Conservation (phyloP, 2,797 vertebrate species). For the Microctenopoma stevenorrisi region DNA sequence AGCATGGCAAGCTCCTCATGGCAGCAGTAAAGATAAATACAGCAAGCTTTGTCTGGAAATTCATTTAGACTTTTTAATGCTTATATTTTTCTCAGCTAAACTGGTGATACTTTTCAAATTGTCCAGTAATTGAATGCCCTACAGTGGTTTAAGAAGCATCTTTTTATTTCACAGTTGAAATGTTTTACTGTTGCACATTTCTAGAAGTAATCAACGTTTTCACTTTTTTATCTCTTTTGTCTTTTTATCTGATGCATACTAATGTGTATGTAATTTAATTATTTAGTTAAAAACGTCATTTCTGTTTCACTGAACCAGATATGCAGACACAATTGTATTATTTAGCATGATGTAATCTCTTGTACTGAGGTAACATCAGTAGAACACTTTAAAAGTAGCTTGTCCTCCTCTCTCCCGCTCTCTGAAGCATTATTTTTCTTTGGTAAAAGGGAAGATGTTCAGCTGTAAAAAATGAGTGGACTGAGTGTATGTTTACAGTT, state of each 20-base stretch:
- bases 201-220: constrained; percentile 9
- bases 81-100: constrained; percentile 51
- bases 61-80: constrained; percentile 42
- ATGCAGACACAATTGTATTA: neutral
- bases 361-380: constrained; percentile 4
- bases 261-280: constrained; percentile 23
- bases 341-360: neutral
- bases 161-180: constrained; percentile 33
- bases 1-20: constrained; percentile 24
- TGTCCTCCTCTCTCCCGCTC: neutral
- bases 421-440: constrained; percentile 17
- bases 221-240: constrained; percentile 13
- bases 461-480: constrained; percentile 23
- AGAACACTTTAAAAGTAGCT: neutral
- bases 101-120: constrained; percentile 52
- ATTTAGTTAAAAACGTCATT: constrained; percentile 1
- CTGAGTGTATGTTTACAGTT: constrained; percentile 44
- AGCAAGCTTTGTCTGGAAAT: constrained; percentile 49
- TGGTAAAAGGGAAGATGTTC: constrained; percentile 10
- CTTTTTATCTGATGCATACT: constrained; percentile 34
- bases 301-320: neutral
- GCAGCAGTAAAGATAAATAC: constrained; percentile 45
- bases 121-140: constrained; percentile 41
- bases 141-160: constrained; percentile 43
- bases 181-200: constrained; percentile 9